A percentile compares a stretch with the other conserved stretches of the same genome.
Evolutionary conservation across 2,888 invertebrate genomes (phyloP).

Genomic region (Nomada lathburiana): DNA sequence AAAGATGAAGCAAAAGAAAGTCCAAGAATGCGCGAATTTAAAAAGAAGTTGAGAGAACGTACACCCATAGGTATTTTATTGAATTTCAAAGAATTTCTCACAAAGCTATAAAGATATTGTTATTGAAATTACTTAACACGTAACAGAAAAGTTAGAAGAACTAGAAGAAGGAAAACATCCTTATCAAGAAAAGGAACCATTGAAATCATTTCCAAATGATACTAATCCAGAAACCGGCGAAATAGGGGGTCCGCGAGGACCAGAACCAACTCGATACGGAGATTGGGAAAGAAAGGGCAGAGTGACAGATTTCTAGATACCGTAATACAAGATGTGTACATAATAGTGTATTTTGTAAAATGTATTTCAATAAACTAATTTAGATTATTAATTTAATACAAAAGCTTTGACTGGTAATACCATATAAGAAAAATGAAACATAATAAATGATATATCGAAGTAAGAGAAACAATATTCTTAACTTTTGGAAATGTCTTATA

Average conservation of each 20-base stretch:
- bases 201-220: conserved; percentile 93
- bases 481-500: not conserved
- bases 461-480: not conserved
- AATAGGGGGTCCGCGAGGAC: conserved; percentile 97
- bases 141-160: conserved; percentile 91
- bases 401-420: not conserved
- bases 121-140: conserved; percentile 16
- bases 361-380: conserved; percentile 1
- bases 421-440: not conserved
- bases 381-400: not conserved
- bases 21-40: conserved; percentile 88
- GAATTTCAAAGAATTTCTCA: not conserved
- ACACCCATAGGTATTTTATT: conserved; percentile 85
- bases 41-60: conserved; percentile 90
- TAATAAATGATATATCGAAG: not conserved
- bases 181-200: conserved; percentile 92
- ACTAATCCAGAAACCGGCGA: conserved; percentile 97
- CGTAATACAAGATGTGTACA: not conserved
- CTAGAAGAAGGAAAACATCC: conserved; percentile 89
- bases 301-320: conserved; percentile 94
- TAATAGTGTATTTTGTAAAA: not conserved
- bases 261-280: conserved; percentile 99
- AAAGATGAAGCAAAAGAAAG: conserved; percentile 82
- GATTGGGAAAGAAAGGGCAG: conserved; percentile 99
- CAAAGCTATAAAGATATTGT: not conserved